A percentile compares a stretch with the other conserved stretches of the same genome.
These are phyloP conservation scores for Deilephila elpenor DNA, from an alignment of 2,888 invertebrate species.

Conservation along the genomic window DNA sequence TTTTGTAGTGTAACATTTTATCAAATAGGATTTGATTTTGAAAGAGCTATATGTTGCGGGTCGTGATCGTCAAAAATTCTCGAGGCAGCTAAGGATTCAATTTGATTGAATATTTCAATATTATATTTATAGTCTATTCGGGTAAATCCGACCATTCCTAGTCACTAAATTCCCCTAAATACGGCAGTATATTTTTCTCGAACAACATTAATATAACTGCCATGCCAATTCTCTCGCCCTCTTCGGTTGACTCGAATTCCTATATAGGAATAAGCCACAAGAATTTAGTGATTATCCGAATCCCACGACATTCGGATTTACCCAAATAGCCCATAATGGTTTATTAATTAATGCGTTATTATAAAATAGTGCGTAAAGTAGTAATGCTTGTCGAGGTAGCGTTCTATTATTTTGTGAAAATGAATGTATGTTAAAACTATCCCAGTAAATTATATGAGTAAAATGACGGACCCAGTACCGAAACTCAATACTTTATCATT, in stretches of 20 bases:
- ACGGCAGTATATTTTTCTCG: too few relatives aligned
- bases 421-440: background rate
- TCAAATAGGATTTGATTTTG: background rate
- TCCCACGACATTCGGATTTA: too few relatives aligned
- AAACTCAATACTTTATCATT: background rate
- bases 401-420: background rate
- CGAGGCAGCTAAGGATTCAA: slow-evolving; percentile 12
- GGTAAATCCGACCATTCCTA: too few relatives aligned
- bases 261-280: too few relatives aligned
- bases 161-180: too few relatives aligned
- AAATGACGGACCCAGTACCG: background rate
- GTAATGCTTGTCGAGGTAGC: too few relatives aligned
- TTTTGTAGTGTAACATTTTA: background rate
- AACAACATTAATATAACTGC: too few relatives aligned
- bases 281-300: too few relatives aligned
- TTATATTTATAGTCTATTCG: background rate
- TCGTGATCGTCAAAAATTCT: background rate
- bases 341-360: background rate
- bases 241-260: too few relatives aligned
- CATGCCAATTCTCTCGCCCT: too few relatives aligned
- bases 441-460: too few relatives aligned
- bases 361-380: background rate
- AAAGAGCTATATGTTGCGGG: background rate
- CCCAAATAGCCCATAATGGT: background rate
- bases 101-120: slow-evolving; percentile 13